Evolutionary conservation across 53 echinoderm and acorn worm species (phyloP), one percentile per base, ranked within the genome.

Genomic region (Echinometra lucunter): DNA sequence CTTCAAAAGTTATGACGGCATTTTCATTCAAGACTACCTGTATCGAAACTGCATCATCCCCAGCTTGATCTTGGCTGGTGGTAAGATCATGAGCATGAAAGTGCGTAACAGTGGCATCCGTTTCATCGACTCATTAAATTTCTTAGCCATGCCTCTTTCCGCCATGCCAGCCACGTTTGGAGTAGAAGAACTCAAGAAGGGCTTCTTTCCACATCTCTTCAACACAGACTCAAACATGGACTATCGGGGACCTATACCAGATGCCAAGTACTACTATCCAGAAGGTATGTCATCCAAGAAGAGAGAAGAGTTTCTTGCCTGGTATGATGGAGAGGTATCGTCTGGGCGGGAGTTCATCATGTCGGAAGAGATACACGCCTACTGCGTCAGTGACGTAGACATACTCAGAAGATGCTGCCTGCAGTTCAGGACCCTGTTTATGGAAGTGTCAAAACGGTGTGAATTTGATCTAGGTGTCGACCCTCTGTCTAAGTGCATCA

Each of bases 401-500:
- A 58, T 96, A 16, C 69, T 96, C 1, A 88, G 94, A 16, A 35
- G 45, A 42, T 93, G 94, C 30, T 95, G 95, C 58, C 18, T 88
- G 34, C 44, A 49, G 35, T 95, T 94, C 42, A 72, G 94, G 17
- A 15, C 75, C 17, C 63, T 89, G 28, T 89, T 96, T 27, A 25
- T 60, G 30, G 82, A 90, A 45, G 12, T n/a, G n/a, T n/a, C n/a
- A n/a, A 78, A 66, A 47, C 40, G 67, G 44, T 38, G 25, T 17
- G 35, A 60, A 27, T 3, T 23, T 28, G 82, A 57, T 81, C 0
- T 6, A 23, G 97, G 98, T 16, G 92, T 97, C 1, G 98, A 98
- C 49, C 97, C 97, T 15, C 96, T 97, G 69, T 40, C 95, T 44
- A 60, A 94, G n/a, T 95, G 94, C 63, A 95, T 97, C 82, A 97